Base-by-base conservation (phyloP, 2,113 vertebrate genomes). In the Hassar affinis region DNA sequence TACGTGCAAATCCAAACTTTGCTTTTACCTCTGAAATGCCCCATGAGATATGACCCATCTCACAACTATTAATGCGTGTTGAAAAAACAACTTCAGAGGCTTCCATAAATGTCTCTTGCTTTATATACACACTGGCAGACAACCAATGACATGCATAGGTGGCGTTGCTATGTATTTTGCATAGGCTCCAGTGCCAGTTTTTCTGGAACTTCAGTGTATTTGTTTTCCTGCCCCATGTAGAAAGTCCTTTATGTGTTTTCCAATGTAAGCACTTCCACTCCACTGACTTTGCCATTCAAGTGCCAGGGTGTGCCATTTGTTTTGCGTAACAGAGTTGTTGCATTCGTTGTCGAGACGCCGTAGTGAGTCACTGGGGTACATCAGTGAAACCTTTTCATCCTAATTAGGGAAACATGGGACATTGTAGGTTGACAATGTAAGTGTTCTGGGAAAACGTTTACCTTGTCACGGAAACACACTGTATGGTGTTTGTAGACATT, bases 231-330 rank as follows among this genome's bases (percentile, higher is more conserved):
- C 35, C n/a, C 15, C n/a, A 54, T 66, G 69, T 49, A 68, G 69
- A 52, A 76, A n/a, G 15, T 54, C 30, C n/a, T 83, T 42, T 66
- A 3, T 76, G 18, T 66, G 54, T 33, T 74, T 79, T 72, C 56
- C 54, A 56, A 17, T 82, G 83, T 51, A 45, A 62, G 33, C 47
- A 68, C 20, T 78, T 71, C 47, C 18, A 22, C 66, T 51, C n/a
- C 7, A 62, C 18, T 51, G 57, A 85, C 22, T 61, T 33, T 69
- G n/a, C 62, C 49, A 78, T 84, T 84, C 71, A 78, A 82, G 56
- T 64, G 12, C 30, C 80, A 82, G 38, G 54, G 68, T 74, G 78
- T 82, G 75, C 75, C 72, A 81, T 33, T 59, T 30, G 76, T 51
- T 35, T 33, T 8, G 30, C 66, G 38, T 51, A 62, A 59, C 51